Base-by-base conservation (phyloP, 2,888 invertebrate species). In the Asteroscopus sphinx region DNA sequence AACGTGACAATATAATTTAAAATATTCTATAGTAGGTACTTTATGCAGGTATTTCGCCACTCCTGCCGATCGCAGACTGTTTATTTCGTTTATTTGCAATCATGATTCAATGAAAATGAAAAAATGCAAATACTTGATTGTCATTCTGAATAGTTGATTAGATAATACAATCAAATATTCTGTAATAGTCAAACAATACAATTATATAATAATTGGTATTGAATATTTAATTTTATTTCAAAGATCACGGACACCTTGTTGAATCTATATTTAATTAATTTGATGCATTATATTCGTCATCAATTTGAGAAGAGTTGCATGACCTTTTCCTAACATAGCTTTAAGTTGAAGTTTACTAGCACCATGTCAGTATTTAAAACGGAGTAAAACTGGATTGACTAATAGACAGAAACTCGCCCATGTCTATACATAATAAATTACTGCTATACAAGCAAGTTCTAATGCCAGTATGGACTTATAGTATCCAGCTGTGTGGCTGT, bases 111-210 rank as follows among this genome's bases (percentile, higher is more conserved):
- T 57, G 49, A 16, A 15, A 57, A 54, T 55, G 5, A 42, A 15
- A 17, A 47, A 11, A 53, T 55, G 48, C 9, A 21, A 44, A 57
- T 51, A 56, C 6, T 53, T 54, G 28, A 68, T 58, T 39, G 44
- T 25, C 5, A 12, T 52, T 49, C 46, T 61, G 65, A 65, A 65
- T 70, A 49, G n/a, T 42, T 59, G 42, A 62, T 67, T 54, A 53
- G 6, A 44, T 64, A 58, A 54, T 51, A 44, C 21, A 58, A 49
- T 56, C 37, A 48, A 54, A 54, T 21, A 37, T 52, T 35, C 52
- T 44, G 15, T 46, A 46, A 62, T 15, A 40, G 44, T 28, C n/a
- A 11, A 46, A 61, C 26, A 45, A 56, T 39, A 25, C 51, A 59
- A 64, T 69, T 56, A 46, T 15, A 42, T 51, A 47, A 55, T 48